Conservation (phyloP, 2,888 invertebrate species). For the Ganaspis brasiliensis region DNA sequence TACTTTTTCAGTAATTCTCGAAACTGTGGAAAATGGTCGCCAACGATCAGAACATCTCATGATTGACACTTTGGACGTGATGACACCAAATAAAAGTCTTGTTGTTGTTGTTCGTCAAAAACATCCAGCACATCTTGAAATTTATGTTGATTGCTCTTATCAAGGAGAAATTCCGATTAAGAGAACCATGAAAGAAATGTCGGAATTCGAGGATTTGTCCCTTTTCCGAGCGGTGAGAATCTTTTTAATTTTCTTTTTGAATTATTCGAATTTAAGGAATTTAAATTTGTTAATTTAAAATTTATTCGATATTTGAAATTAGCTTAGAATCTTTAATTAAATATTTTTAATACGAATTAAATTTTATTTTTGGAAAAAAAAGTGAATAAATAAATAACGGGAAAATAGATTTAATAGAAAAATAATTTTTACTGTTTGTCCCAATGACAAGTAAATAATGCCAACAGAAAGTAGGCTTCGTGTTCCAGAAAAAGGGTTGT, state of each 20-base stretch:
- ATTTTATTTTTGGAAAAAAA: too few species aligned
- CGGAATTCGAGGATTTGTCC: slow-evolving; percentile 67
- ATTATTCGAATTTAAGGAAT: too few species aligned
- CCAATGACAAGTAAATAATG: not conserved
- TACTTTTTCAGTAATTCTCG: slow-evolving; percentile 84
- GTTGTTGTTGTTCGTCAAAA: slow-evolving; percentile 82
- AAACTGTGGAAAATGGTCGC: slow-evolving; percentile 83
- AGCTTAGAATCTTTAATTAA: too few species aligned
- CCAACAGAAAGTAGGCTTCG: not conserved
- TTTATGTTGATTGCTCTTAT: slow-evolving; percentile 85
- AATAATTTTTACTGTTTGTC: not conserved
- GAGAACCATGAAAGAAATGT: slow-evolving; percentile 76
- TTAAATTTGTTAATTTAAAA: too few species aligned
- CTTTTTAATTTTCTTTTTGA: too few species aligned
- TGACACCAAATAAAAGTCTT: slow-evolving; percentile 83
- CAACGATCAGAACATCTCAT: slow-evolving; percentile 84
- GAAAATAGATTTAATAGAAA: not conserved
- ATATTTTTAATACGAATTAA: too few species aligned
- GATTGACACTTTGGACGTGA: slow-evolving; percentile 83
- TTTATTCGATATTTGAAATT: too few species aligned
- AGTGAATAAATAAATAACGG: not conserved
- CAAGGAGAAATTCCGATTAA: slow-evolving; percentile 84
- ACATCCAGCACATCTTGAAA: slow-evolving; percentile 83
- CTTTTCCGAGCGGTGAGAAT: slow-evolving; percentile 78
- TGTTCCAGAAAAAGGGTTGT: slow-evolving; percentile 38